Percentiles rank a stretch among this genome's conserved stretches.
These are phyloP conservation scores for Ectropis crepuscularia DNA, from an alignment of 2,888 invertebrate genomes.

Conservation along the genomic window DNA sequence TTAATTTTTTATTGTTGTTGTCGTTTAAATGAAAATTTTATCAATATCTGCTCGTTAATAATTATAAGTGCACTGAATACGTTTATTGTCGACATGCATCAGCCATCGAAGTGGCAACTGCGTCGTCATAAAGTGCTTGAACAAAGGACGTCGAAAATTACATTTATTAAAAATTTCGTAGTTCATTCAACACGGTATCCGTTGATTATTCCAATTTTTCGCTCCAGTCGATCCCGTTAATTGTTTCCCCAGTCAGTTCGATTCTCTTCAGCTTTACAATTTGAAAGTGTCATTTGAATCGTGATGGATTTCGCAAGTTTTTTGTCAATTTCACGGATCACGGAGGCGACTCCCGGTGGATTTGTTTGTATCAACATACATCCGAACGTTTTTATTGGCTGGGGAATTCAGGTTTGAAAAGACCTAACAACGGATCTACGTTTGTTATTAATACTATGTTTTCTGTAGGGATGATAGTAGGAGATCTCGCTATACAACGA, in stretches of 20 bases:
- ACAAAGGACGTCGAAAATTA: conserved; percentile 60
- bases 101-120: conserved; percentile 29
- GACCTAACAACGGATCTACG: too few relatives aligned
- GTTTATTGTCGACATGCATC: conserved; percentile 7
- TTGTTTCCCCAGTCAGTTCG: conserved; percentile 77
- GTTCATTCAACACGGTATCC: conserved; percentile 50
- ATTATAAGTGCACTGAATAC: background rate
- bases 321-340: conserved; percentile 81
- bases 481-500: too few relatives aligned
- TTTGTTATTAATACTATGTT: too few relatives aligned
- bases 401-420: background rate
- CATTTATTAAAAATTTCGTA: conserved; percentile 66
- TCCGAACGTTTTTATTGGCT: conserved; percentile 19
- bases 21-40: too few relatives aligned
- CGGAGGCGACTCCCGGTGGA: conserved; percentile 66
- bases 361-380: conserved; percentile 64
- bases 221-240: conserved; percentile 68
- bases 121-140: conserved; percentile 45
- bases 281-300: conserved; percentile 82
- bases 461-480: too few relatives aligned
- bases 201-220: conserved; percentile 79
- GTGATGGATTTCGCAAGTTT: conserved; percentile 80
- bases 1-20: too few relatives aligned
- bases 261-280: conserved; percentile 80
- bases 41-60: too few relatives aligned